A percentile compares a stretch with the other conserved stretches of the same genome.
These are phyloP conservation scores for Acanthopleura granulata DNA, from an alignment of 2,888 invertebrate species.

Conservation along the genomic window DNA sequence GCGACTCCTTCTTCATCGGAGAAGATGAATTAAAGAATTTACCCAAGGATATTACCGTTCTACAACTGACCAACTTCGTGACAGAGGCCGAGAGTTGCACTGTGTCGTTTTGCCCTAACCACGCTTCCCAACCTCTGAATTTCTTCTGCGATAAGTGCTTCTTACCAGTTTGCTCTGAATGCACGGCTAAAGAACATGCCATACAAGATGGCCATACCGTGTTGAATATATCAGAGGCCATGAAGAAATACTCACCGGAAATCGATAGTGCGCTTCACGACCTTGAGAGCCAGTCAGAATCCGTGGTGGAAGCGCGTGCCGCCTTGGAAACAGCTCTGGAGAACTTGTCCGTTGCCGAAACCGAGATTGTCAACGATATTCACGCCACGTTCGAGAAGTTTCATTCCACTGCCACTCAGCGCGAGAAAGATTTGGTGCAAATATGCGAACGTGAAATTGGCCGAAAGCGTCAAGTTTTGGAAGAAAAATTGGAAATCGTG, in stretches of 20 bases:
- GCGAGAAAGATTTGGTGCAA: constrained; percentile 56
- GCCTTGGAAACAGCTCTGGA: constrained; percentile 51
- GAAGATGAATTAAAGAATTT: constrained; percentile 54
- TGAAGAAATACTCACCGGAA: constrained; percentile 58
- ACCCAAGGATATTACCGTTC: constrained; percentile 61
- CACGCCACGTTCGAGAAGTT: constrained; percentile 54
- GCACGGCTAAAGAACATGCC: constrained; percentile 60
- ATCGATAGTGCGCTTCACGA: constrained; percentile 52
- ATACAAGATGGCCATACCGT: constrained; percentile 55
- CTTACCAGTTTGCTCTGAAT: constrained; percentile 59
- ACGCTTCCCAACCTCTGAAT: constrained; percentile 61
- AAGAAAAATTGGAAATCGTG: constrained; percentile 49
- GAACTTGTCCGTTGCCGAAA: constrained; percentile 54
- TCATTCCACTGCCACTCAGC: constrained; percentile 50
- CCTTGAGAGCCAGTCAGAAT: constrained; percentile 43
- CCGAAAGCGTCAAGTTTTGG: constrained; percentile 48
- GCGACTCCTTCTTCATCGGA: constrained; percentile 55
- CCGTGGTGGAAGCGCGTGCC: constrained; percentile 47
- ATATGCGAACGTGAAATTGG: constrained; percentile 55
- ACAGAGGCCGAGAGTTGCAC: constrained; percentile 51
- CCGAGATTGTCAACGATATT: constrained; percentile 53
- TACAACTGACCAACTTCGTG: constrained; percentile 54
- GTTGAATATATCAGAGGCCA: constrained; percentile 58
- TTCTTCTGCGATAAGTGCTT: constrained; percentile 65
- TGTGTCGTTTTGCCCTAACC: constrained; percentile 57